Evolutionary conservation across 2,888 invertebrate species (phyloP).

Genomic region (Molanna angustata): DNA sequence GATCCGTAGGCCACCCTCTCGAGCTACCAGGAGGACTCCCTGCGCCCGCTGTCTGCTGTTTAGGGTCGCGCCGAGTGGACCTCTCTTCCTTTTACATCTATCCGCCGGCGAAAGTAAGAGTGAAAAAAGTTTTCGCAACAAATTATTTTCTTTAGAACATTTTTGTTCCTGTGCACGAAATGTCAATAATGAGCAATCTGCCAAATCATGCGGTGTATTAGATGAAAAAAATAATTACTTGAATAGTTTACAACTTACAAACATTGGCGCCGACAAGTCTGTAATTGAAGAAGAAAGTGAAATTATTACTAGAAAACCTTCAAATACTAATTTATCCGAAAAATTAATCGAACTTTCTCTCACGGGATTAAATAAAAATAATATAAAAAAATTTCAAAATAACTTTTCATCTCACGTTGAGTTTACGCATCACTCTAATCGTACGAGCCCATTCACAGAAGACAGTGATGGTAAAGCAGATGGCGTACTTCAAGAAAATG

Average conservation of each 20-base stretch:
- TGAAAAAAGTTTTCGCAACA: constrained; percentile 19
- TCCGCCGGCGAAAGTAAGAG: constrained; percentile 19
- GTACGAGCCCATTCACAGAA: not conserved
- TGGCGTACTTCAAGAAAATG: no score
- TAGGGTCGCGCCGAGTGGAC: constrained; percentile 35
- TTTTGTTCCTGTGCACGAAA: constrained; percentile 7
- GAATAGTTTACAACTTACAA: constrained; percentile 5
- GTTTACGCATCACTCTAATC: no score
- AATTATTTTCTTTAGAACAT: constrained; percentile 7
- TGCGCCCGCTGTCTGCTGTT: constrained; percentile 41
- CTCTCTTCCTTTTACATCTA: constrained; percentile 31
- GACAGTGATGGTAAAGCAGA: not conserved
- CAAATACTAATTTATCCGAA: not conserved
- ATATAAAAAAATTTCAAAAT: no score
- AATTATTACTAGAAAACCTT: not conserved
- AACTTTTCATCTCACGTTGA: not conserved
- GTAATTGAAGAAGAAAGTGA: constrained; percentile 4
- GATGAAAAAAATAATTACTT: constrained; percentile 1
- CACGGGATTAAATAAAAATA: not conserved
- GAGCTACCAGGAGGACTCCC: constrained; percentile 40
- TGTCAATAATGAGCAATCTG: not conserved
- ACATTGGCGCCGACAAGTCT: constrained; percentile 14
- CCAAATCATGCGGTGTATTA: not conserved
- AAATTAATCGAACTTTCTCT: not conserved
- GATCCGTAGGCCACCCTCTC: constrained; percentile 45